phyloP scores from a whole-genome alignment of 2,888 invertebrate species.

The Antheraea yamamai region DNA sequence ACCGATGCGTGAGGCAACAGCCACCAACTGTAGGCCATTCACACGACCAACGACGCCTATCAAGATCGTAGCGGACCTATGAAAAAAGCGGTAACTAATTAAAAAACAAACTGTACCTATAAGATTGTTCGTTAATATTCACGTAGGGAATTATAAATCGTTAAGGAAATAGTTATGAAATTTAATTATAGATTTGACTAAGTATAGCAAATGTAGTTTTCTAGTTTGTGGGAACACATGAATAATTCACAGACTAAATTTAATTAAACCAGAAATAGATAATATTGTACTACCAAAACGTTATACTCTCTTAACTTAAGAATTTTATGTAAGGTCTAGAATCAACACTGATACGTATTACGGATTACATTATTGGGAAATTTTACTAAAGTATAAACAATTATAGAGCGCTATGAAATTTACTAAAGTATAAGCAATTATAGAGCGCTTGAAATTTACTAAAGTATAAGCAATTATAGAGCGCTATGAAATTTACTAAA shows the following conservation, averaged over 20 bases:
- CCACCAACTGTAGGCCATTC: constrained; percentile 74
- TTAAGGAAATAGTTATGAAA: constrained; percentile 30
- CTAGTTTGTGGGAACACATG: not conserved
- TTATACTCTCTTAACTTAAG: too few species aligned
- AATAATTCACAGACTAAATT: not conserved
- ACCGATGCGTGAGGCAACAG: constrained; percentile 76
- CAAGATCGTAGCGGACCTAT: constrained; percentile 77
- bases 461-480: too few species aligned
- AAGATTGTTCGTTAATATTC: constrained; percentile 70
- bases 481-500: too few species aligned
- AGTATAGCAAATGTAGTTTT: not conserved
- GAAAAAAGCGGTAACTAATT: constrained; percentile 78
- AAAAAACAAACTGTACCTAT: constrained; percentile 75
- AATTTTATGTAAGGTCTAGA: too few species aligned
- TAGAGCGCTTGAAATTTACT: too few species aligned
- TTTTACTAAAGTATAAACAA: too few species aligned
- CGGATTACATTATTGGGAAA: too few species aligned
- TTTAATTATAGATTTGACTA: not conserved
- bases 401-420: too few species aligned
- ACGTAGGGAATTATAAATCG: constrained; percentile 42
- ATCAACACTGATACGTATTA: too few species aligned
- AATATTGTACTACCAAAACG: not conserved
- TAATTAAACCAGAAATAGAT: not conserved
- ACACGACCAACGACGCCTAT: constrained; percentile 71
- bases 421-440: too few species aligned